Evolutionary conservation across 2,113 vertebrate species (phyloP), one percentile per base, ranked within the genome.

Genomic region (Cryptomyrus ogoouensis): DNA sequence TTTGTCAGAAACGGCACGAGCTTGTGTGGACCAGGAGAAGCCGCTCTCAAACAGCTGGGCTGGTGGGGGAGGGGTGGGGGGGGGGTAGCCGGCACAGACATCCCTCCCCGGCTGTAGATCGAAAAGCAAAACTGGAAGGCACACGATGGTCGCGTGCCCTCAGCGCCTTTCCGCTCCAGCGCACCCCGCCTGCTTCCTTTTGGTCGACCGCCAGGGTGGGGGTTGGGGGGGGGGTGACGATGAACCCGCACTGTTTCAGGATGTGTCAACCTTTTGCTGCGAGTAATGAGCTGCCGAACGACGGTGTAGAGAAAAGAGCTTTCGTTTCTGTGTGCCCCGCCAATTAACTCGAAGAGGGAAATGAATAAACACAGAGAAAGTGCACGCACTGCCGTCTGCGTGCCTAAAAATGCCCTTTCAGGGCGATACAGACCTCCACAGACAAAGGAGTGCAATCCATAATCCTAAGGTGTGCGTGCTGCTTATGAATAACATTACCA

Each of bases 201-300:
- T 62, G 87, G 24, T 58, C 15, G 56, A 35, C 13, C 31, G 74
- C 50, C n/a, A 49, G 13, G 39, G 31, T n/a, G 70, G 56, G 27
- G 62, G 21, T 4, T 52, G 85, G 56, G 1, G 47, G 47, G 49
- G 31, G 31, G 31, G 15, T 17, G 53, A 27, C 1, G 47, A 12
- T 35, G 47, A 27, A 52, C 44, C 49, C n/a, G 17, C 9, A 49
- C 62, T 3, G 53, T 83, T 77, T 44, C 49, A 58, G 87, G 74
- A 74, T 87, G 46, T 21, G 35, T 24, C 88, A 70, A 88, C 90
- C 87, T 90, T 90, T 88, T 5, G 70, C 85, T 77, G 87, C 44
- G 12, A 88, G 39, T 88, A 87, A 88, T 44, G 62, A 90, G 85
- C 62, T 62, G 70, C 52, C 39, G 17, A 15, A 74, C 58, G 84